Evolutionary conservation across 2,888 invertebrate species (phyloP), one percentile per base, ranked within the genome.

Genomic region (Drosophila acutilabella): DNA sequence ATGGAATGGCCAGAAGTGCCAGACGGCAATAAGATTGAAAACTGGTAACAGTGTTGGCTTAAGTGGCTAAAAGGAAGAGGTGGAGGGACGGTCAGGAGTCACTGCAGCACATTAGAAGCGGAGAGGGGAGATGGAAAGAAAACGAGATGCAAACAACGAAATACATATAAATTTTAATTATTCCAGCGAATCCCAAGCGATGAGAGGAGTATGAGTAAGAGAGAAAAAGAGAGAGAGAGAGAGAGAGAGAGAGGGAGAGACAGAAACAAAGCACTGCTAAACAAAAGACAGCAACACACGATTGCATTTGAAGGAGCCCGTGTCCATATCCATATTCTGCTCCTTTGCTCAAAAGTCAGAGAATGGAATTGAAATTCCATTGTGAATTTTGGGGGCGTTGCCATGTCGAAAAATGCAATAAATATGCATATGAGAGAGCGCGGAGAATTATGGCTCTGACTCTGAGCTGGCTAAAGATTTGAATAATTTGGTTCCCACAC

Each of bases 361-460:
- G 78, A 91, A 90, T 89, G 90, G 90, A 91, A 90, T 91, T 91
- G 90, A 90, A 90, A 90, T 90, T 90, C 91, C 91, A 87, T 82
- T 88, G 83, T 75, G 83, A 85, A 83, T 84, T 88, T 82, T 89
- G 90, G 90, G 91, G 90, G 90, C 90, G 90, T 90, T 87, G 79
- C 91, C 90, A 87, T 80, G 88, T 89, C 88, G 88, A 90, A 90
- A 91, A 91, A 90, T 90, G 91, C 91, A 90, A 90, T 90, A 90
- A 90, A 90, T 90, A 90, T 90, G 90, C 90, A 91, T 91, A 90
- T 90, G 89, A 91, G 91, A 81, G 87, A 80, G 80, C 65, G 68
- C 54, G 53, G 64, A 73, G 80, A 77, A 71, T 76, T 79, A 76
- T 76, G 72, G 64, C 60, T 65, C 61, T 56, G 52, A 61, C 44